These are phyloP conservation scores for Labeo catla DNA, from an alignment of 2,113 vertebrate genomes.

Conservation along the genomic window DNA sequence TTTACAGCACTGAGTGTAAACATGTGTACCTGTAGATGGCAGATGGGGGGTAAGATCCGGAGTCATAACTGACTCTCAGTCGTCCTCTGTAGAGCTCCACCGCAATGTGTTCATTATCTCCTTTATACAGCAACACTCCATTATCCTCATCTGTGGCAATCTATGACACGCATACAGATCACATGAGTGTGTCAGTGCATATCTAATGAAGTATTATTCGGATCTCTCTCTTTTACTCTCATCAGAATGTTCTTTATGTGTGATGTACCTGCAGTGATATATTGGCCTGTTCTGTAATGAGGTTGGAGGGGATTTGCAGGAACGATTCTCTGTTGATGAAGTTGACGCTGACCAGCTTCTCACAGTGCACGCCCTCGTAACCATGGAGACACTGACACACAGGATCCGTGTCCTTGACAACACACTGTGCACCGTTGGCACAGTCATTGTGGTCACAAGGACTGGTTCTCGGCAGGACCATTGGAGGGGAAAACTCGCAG, in stretches of 20 bases:
- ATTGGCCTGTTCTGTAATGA: slow-evolving; percentile 86
- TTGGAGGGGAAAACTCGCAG: slow-evolving; percentile 94
- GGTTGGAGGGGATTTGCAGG: slow-evolving; percentile 88
- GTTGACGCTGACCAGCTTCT: slow-evolving; percentile 93
- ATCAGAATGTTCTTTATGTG: neutral
- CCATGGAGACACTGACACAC: slow-evolving; percentile 92
- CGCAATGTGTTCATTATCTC: slow-evolving; percentile 90
- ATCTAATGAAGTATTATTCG: neutral
- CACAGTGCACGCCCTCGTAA: slow-evolving; percentile 91
- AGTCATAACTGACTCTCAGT: slow-evolving; percentile 94
- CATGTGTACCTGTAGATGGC: slow-evolving; percentile 93
- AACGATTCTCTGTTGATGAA: slow-evolving; percentile 93
- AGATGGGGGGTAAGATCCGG: slow-evolving; percentile 90
- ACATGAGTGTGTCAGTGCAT: slow-evolving; percentile 2
- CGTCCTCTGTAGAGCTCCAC: slow-evolving; percentile 94
- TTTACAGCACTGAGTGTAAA: no score
- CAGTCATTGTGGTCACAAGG: slow-evolving; percentile 95
- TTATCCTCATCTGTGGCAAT: slow-evolving; percentile 97
- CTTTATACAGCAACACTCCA: slow-evolving; percentile 94
- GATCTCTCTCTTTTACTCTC: neutral
- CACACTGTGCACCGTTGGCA: slow-evolving; percentile 93
- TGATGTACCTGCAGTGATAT: slow-evolving; percentile 92
- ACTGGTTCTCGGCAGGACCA: slow-evolving; percentile 96
- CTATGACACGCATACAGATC: slow-evolving; percentile 68
- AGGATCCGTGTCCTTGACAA: slow-evolving; percentile 85